Percentiles rank a stretch among this genome's conserved stretches.
phyloP scores from a whole-genome alignment of 2,797 vertebrate genomes.

The Periparus ater region DNA sequence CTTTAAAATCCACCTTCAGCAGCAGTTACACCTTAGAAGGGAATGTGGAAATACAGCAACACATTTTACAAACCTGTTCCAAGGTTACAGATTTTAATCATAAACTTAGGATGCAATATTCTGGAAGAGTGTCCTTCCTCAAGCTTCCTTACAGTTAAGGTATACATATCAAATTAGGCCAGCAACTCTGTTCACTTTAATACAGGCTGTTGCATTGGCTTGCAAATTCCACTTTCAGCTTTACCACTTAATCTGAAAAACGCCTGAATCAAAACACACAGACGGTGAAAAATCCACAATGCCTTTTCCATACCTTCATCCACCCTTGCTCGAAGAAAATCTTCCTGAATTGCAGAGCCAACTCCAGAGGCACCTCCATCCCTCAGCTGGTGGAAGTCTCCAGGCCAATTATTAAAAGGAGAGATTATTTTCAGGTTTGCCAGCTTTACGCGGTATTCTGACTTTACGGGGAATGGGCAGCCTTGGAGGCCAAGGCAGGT shows the following conservation, averaged over 20 bases:
- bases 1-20: not conserved
- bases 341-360: not conserved
- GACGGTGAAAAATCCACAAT: rapidly evolving
- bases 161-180: not conserved
- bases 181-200: not conserved
- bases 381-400: not conserved
- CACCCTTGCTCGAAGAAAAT: not conserved
- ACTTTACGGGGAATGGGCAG: not conserved
- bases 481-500: rapidly evolving
- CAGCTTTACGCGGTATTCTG: not conserved
- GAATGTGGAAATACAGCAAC: not conserved
- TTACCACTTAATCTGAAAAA: not conserved
- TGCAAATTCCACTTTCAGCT: not conserved
- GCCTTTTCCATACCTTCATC: not conserved
- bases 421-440: not conserved
- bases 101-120: not conserved
- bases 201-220: not conserved
- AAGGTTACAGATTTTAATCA: not conserved
- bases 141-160: not conserved
- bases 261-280: not conserved
- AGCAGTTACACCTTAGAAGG: not conserved
- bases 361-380: not conserved
- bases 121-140: not conserved
- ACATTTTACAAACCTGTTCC: not conserved
- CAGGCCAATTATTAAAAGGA: not conserved